A percentile compares a stretch with the other conserved stretches of the same genome.
Conservation (phyloP, 2,797 vertebrate species). For the Xerus rutilus region DNA sequence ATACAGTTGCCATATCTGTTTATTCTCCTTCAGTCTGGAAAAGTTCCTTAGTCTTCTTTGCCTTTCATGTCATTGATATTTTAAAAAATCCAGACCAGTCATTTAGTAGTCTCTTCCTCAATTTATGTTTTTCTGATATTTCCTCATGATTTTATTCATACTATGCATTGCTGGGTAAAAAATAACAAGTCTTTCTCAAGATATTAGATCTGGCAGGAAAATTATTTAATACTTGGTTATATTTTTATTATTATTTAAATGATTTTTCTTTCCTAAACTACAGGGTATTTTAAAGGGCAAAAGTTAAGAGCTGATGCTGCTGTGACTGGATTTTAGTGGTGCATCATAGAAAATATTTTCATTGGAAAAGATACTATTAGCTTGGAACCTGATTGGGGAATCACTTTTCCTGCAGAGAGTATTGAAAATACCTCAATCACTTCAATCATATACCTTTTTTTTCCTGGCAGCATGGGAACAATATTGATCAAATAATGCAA, state of each 20-base stretch:
- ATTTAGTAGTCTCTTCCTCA: neutral
- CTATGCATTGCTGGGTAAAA: constrained; percentile 33
- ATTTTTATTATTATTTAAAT: constrained; percentile 4
- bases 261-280: neutral
- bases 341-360: neutral
- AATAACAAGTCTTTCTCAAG: neutral
- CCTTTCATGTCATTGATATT: neutral
- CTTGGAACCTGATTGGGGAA: neutral
- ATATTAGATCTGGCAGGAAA: neutral
- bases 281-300: constrained; percentile 17
- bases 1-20: neutral
- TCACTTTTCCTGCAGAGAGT: neutral
- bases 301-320: neutral
- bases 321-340: neutral
- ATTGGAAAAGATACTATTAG: neutral
- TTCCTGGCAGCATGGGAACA: neutral
- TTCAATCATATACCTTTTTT: neutral
- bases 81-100: neutral
- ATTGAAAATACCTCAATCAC: neutral
- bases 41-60: neutral
- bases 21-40: neutral
- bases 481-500: neutral
- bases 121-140: neutral
- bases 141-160: constrained; percentile 22
- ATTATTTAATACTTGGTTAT: constrained; percentile 20